Percentiles rank a stretch among this genome's conserved stretches.
These are phyloP conservation scores for Philaethria dido DNA, from an alignment of 2,888 invertebrate genomes.

Conservation along the genomic window DNA sequence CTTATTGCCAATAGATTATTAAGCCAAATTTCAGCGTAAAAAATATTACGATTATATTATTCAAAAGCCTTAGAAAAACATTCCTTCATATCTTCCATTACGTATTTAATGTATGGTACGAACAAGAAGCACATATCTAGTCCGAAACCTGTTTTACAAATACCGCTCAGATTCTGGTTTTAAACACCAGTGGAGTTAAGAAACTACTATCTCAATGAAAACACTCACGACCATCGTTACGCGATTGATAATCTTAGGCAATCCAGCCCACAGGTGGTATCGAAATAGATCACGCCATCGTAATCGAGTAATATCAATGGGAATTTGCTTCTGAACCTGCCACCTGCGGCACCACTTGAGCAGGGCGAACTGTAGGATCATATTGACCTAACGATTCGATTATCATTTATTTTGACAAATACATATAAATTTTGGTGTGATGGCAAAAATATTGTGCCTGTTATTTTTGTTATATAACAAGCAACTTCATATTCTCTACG, in stretches of 20 bases:
- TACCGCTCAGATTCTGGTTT: constrained; percentile 35
- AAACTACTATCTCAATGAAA: constrained; percentile 44
- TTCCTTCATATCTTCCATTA: too few relatives aligned
- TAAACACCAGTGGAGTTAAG: constrained; percentile 45
- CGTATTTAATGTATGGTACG: too few relatives aligned
- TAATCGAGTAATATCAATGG: constrained; percentile 45
- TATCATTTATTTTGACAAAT: not conserved
- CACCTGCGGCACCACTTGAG: constrained; percentile 39
- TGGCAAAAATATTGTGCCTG: not conserved
- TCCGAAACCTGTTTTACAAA: constrained; percentile 24
- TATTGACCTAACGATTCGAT: constrained; percentile 16
- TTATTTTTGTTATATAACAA: too few relatives aligned
- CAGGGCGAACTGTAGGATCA: constrained; percentile 27
- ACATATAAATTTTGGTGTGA: not conserved
- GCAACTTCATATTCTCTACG: too few relatives aligned
- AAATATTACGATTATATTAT: too few relatives aligned
- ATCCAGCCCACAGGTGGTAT: constrained; percentile 41
- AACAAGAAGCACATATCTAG: constrained; percentile 21
- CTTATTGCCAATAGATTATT: too few relatives aligned
- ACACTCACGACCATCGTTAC: constrained; percentile 43
- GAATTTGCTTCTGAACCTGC: constrained; percentile 42
- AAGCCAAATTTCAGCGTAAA: too few relatives aligned
- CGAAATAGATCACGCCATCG: constrained; percentile 55
- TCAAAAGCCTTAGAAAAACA: too few relatives aligned
- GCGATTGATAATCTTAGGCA: constrained; percentile 43